Conservation (phyloP, 37 sponge, comb jelly and placozoan species). For the Beroe forskalii region DNA sequence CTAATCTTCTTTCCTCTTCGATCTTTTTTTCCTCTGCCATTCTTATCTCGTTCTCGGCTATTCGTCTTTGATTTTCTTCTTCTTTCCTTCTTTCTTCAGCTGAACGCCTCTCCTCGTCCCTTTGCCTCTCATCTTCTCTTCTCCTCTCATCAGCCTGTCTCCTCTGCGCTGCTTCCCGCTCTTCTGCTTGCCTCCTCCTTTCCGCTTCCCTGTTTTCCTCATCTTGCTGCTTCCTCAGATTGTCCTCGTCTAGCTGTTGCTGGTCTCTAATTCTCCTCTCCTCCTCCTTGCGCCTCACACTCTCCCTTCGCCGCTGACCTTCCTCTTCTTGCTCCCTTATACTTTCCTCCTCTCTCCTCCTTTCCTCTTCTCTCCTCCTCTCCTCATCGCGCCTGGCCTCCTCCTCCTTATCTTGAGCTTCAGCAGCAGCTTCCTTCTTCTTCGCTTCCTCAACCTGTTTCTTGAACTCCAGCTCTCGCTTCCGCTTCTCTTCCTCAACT, state of each 20-base stretch:
- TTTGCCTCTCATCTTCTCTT: background rate
- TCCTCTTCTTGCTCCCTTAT: background rate
- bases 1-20: background rate
- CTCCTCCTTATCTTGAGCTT: background rate
- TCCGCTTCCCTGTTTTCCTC: background rate
- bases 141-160: background rate
- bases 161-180: background rate
- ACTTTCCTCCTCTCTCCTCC: background rate
- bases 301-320: background rate
- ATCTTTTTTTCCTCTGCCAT: background rate
- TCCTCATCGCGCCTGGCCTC: background rate
- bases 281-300: background rate
- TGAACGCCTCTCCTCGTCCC: background rate
- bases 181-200: background rate
- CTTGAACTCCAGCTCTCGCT: slow-evolving; percentile 7
- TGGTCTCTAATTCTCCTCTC: background rate
- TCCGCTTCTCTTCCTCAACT: slow-evolving; percentile 36
- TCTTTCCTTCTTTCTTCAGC: background rate
- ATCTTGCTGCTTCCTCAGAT: background rate
- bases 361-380: background rate
- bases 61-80: background rate
- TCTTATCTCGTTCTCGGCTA: background rate
- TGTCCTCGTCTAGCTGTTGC: background rate
- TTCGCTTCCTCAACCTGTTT: background rate
- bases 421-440: slow-evolving; percentile 28